These are phyloP conservation scores for Gastracanthus pulcherrimus DNA, from an alignment of 2,888 invertebrate genomes.

Conservation along the genomic window DNA sequence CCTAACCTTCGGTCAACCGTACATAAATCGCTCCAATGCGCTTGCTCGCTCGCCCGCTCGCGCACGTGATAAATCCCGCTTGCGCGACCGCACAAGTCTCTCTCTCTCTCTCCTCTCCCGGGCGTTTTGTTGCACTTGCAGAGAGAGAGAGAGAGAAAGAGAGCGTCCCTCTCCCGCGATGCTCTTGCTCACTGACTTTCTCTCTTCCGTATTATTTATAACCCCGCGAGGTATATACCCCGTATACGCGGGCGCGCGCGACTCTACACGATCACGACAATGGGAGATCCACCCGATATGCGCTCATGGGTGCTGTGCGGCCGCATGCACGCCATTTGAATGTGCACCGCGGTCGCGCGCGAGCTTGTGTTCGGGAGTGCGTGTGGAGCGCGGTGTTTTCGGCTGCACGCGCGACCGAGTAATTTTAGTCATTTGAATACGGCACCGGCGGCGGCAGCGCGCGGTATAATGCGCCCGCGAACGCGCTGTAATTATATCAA, in stretches of 20 bases:
- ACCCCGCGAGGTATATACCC: conserved; percentile 9
- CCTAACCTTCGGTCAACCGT: conserved; percentile 39
- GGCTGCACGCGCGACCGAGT: conserved; percentile 37
- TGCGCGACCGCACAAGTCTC: conserved; percentile 7
- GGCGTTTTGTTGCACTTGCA: conserved; percentile 54
- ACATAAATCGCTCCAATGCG: conserved; percentile 35
- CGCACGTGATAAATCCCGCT: conserved; percentile 55
- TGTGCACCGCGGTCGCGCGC: neutral
- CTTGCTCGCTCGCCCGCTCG: conserved; percentile 12
- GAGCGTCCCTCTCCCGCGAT: conserved; percentile 12
- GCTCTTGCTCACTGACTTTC: conserved; percentile 10
- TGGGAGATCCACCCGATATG: conserved; percentile 46
- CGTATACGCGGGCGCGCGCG: neutral
- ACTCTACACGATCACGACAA: conserved; percentile 43
- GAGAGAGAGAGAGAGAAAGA: neutral
- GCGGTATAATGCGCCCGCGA: conserved; percentile 45
- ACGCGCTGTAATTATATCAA: conserved; percentile 56
- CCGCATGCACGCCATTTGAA: conserved; percentile 1
- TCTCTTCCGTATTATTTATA: conserved; percentile 52
- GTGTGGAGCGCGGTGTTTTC: neutral
- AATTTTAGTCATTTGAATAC: conserved; percentile 65
- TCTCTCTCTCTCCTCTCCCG: conserved; percentile 21
- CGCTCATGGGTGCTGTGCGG: neutral
- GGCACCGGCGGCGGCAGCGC: conserved; percentile 50
- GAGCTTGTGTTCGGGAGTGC: neutral